Conservation (phyloP, 2,113 vertebrate genomes). For the Salminus brasiliensis region DNA sequence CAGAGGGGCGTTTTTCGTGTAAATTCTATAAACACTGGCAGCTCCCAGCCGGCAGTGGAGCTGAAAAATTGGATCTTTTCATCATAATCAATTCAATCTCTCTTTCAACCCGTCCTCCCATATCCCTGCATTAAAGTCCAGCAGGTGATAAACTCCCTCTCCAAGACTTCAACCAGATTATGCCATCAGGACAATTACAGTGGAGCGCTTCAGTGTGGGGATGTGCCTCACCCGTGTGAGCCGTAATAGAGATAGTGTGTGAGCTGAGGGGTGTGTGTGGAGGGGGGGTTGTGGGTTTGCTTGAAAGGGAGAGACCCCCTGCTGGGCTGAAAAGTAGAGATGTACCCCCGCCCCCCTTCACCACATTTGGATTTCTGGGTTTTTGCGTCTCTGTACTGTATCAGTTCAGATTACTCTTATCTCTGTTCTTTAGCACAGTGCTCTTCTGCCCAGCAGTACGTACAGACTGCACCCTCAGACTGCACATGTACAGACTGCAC, state of each 20-base stretch:
- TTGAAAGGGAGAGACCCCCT: constrained; percentile 20
- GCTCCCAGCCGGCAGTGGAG: not conserved
- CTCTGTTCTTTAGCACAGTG: not conserved
- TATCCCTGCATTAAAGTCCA: not conserved
- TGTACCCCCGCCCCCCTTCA: not conserved
- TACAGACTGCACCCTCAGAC: not conserved
- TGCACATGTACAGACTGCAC: too few relatives aligned
- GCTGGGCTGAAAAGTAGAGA: constrained; percentile 26
- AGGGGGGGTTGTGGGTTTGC: constrained; percentile 43
- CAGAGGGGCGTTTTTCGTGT: not conserved
- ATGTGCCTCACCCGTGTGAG: constrained; percentile 43
- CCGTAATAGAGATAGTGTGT: constrained; percentile 20
- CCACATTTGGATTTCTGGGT: constrained; percentile 24
- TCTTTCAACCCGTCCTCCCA: not conserved
- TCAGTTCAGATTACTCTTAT: not conserved
- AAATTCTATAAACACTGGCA: not conserved
- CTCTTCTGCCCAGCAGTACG: not conserved
- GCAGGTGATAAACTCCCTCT: constrained; percentile 20
- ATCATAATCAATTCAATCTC: not conserved
- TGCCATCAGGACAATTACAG: constrained; percentile 39
- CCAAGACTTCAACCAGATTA: constrained; percentile 41
- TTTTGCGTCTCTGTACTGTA: constrained; percentile 23
- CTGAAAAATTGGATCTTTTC: not conserved
- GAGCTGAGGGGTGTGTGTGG: constrained; percentile 5
- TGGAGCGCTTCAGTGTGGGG: constrained; percentile 18